phyloP scores from a whole-genome alignment of 2,797 vertebrate genomes.

The Cottoperca gobio region DNA sequence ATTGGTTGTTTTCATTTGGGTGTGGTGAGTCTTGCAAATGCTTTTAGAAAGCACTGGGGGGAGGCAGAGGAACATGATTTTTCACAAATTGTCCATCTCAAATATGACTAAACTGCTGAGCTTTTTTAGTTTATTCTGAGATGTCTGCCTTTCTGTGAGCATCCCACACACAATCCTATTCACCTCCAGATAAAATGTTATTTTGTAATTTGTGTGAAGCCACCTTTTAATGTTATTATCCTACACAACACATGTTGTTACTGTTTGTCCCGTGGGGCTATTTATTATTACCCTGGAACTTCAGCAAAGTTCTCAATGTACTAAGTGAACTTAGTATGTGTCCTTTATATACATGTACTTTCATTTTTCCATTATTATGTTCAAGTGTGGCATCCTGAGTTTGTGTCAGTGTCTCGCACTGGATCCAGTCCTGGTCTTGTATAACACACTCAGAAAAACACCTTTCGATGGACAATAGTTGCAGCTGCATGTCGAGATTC shows the following conservation, averaged over 20 bases:
- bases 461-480: background rate
- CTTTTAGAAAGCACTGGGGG: no score
- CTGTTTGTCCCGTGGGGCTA: constrained; percentile 3
- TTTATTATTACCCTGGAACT: background rate
- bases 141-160: background rate
- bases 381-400: background rate
- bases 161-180: background rate
- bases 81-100: no score
- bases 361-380: constrained; percentile 1
- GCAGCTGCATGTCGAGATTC: constrained; percentile 1
- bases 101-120: background rate
- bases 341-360: background rate
- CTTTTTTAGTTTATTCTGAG: background rate
- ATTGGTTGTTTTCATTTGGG: no score
- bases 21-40: no score
- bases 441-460: background rate
- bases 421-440: background rate
- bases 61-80: no score
- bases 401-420: constrained; percentile 10
- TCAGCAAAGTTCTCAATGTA: background rate
- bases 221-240: background rate
- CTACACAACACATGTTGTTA: background rate
- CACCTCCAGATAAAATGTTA: background rate
- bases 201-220: constrained; percentile 6
- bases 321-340: constrained; percentile 16